These are phyloP conservation scores for Euzophera pinguis DNA, from an alignment of 2,888 invertebrate species.

Conservation along the genomic window DNA sequence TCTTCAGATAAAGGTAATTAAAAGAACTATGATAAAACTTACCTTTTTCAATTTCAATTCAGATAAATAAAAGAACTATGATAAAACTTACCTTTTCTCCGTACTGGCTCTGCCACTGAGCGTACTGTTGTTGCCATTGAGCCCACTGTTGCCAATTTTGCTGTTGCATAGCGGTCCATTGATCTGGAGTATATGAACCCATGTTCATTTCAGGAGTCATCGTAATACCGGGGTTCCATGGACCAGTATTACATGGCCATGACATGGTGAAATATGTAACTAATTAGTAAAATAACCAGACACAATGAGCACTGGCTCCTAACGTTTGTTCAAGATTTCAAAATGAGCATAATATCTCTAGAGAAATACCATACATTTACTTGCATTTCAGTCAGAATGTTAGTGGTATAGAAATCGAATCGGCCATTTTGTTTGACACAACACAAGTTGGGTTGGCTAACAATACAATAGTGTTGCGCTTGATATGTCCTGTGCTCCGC, in stretches of 20 bases:
- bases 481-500: too few species aligned
- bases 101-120: slow-evolving; percentile 87
- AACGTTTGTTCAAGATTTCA: neutral
- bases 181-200: slow-evolving; percentile 80
- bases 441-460: too few species aligned
- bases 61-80: too few species aligned
- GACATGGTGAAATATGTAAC: slow-evolving; percentile 42
- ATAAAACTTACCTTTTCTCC: slow-evolving; percentile 81
- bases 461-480: too few species aligned
- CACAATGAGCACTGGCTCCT: neutral
- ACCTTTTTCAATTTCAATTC: too few species aligned
- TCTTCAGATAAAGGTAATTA: too few species aligned
- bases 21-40: too few species aligned
- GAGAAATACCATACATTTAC: too few species aligned
- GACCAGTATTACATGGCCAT: slow-evolving; percentile 55
- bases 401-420: neutral
- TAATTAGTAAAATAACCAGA: neutral
- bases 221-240: slow-evolving; percentile 52
- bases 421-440: slow-evolving; percentile 32
- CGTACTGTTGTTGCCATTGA: slow-evolving; percentile 88
- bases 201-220: slow-evolving; percentile 53
- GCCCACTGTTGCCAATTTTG: slow-evolving; percentile 88
- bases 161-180: slow-evolving; percentile 85
- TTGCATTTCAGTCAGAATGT: neutral
- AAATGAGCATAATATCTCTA: neutral